phyloP scores from a whole-genome alignment of 2,888 invertebrate genomes.

The Bhutanitis thaidina region DNA sequence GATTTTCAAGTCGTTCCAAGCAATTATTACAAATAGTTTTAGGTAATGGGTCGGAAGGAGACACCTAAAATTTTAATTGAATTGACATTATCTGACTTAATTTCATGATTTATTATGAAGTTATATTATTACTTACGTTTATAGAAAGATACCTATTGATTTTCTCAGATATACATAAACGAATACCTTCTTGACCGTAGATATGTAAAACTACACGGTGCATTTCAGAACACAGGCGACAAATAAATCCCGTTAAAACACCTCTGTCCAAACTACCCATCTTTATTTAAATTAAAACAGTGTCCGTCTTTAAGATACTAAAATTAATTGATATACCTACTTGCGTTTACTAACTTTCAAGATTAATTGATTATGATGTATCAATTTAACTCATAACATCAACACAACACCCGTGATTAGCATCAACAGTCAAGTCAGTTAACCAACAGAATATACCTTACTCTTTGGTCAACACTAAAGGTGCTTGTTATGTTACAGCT shows the following conservation, averaged over 20 bases:
- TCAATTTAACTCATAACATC: no score
- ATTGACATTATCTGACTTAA: background rate
- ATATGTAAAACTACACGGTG: conserved; percentile 91
- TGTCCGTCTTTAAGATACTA: no score
- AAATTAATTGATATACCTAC: no score
- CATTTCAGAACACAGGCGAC: conserved; percentile 92
- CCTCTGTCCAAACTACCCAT: conserved; percentile 93
- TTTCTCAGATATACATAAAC: conserved; percentile 87
- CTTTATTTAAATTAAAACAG: conserved; percentile 24
- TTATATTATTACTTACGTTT: conserved; percentile 79
- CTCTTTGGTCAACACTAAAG: no score
- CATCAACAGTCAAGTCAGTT: no score
- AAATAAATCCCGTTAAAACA: conserved; percentile 90
- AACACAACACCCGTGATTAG: no score
- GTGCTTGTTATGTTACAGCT: no score
- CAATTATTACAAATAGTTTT: conserved; percentile 84
- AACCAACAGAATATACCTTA: no score
- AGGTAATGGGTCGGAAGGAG: conserved; percentile 83
- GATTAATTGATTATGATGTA: no score
- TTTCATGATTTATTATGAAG: no score
- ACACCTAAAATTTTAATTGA: conserved; percentile 66
- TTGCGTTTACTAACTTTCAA: no score
- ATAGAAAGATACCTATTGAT: conserved; percentile 90
- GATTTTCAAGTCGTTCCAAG: conserved; percentile 78
- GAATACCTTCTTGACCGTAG: conserved; percentile 88